Evolutionary conservation across 1,140 invertebrate species (phyloP), one percentile per base, ranked within the genome.

Genomic region (Euglossa dilemma): DNA sequence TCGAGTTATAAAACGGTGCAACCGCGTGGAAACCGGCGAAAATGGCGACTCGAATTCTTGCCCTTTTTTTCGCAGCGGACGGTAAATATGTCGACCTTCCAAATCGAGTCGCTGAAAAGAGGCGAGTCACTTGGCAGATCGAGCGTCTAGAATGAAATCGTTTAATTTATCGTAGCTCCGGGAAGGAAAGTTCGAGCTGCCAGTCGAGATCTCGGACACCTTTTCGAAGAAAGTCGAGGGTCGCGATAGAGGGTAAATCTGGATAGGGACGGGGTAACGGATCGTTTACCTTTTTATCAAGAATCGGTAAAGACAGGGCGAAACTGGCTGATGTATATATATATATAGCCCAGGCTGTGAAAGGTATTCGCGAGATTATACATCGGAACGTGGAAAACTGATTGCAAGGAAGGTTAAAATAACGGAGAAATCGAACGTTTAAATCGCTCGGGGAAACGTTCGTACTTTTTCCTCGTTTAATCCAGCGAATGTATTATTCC

Each of bases 191-290:
- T 52, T 36, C 36, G 25, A 70, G 16, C 25, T 69, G 36, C 7
- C 25, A 25, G 43, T 59, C 43, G 66, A 70, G n/a, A 79, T 50
- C 57, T 83, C 67, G 74, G 71, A 81, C 71, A 66, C 12, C 36
- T 85, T 73, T 25, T 14, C 74, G 28, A 80, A 16, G 56, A 28
- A 54, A 80, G 54, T 11, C 28, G 12, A 43, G 25, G 54, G 36
- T 45, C 71, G 25, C 25, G 20, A 45, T n/a, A 20, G 8, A 57
- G 18, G 18, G n/a, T 23, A 61, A 61, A 79, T 45, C n/a, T 11
- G 43, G 47, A 57, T 57, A 14, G 11, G 25, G n/a, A 50, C 18
- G 52, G 18, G 2, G 6, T 54, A 25, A 70, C 12, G 43, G 18
- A 70, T 79, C 36, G 28, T 54, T 70, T 78, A 52, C 23, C 47